phyloP scores from a whole-genome alignment of 2,113 vertebrate species.

The Mobula birostris region DNA sequence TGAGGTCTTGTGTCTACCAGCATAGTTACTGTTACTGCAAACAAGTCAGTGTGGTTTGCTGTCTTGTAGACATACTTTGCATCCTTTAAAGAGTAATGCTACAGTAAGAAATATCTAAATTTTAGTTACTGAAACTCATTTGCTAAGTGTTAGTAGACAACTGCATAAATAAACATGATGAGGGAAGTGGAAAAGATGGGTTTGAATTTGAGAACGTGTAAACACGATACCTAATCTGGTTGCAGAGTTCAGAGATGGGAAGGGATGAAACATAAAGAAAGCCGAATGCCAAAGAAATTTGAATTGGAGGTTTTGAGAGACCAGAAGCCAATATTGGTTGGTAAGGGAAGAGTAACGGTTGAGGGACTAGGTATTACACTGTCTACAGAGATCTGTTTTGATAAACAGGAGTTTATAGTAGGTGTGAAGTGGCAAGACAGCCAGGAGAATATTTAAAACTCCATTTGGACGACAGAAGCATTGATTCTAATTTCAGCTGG shows the following conservation, averaged over 20 bases:
- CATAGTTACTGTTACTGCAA: background rate
- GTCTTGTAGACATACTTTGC: background rate
- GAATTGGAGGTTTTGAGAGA: background rate
- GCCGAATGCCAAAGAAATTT: background rate
- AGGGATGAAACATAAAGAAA: background rate
- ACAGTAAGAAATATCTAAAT: background rate
- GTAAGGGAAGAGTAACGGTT: background rate
- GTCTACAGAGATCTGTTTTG: too few species aligned
- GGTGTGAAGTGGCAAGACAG: too few species aligned
- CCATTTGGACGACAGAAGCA: too few species aligned
- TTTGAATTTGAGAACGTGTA: background rate
- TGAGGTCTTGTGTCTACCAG: background rate
- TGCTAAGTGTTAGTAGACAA: background rate
- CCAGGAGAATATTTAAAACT: too few species aligned
- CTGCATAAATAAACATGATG: background rate
- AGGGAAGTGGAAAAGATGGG: background rate
- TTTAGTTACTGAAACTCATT: background rate
- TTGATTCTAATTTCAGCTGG: too few species aligned
- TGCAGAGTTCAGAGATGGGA: background rate
- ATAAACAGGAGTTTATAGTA: too few species aligned
- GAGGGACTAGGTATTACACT: background rate
- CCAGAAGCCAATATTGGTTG: background rate
- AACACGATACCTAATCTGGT: too few species aligned
- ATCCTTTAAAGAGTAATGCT: background rate
- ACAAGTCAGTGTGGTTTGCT: background rate